Evolutionary conservation across 2,797 vertebrate genomes (phyloP).

Genomic region (Pseudochaenichthys georgianus): DNA sequence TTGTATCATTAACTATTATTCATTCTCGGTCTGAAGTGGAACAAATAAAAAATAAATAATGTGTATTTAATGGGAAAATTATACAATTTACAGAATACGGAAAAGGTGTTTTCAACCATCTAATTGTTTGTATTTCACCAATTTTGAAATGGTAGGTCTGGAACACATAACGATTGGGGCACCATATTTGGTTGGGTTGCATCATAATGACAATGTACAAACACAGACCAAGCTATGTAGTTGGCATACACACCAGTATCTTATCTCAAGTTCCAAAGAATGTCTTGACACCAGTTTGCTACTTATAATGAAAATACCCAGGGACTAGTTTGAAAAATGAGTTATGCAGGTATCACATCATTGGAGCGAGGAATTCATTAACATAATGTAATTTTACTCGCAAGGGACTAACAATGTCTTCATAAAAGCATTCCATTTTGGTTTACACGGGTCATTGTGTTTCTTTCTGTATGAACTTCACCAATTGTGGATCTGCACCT

Average conservation of each 20-base stretch:
- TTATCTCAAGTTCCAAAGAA: background rate
- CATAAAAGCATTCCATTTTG: background rate
- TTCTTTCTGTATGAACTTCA: background rate
- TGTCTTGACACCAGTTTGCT: background rate
- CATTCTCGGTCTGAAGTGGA: background rate
- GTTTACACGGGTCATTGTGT: background rate
- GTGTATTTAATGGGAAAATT: too few species aligned
- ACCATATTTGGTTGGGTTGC: background rate
- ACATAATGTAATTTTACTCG: background rate
- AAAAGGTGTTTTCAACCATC: background rate
- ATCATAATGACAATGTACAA: background rate
- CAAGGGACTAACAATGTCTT: background rate
- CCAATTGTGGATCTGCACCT: too few species aligned
- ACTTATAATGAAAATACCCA: too few species aligned
- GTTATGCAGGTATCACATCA: too few species aligned
- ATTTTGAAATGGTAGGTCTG: background rate
- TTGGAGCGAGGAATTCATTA: background rate
- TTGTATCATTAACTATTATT: background rate
- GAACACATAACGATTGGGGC: background rate
- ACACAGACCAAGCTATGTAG: background rate
- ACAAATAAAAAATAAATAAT: background rate
- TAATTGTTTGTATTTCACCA: background rate
- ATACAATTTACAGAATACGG: too few species aligned
- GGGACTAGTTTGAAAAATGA: too few species aligned
- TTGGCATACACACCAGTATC: background rate